These are phyloP conservation scores for Galerucella nymphaeae DNA, from an alignment of 2,888 invertebrate genomes.

Conservation along the genomic window DNA sequence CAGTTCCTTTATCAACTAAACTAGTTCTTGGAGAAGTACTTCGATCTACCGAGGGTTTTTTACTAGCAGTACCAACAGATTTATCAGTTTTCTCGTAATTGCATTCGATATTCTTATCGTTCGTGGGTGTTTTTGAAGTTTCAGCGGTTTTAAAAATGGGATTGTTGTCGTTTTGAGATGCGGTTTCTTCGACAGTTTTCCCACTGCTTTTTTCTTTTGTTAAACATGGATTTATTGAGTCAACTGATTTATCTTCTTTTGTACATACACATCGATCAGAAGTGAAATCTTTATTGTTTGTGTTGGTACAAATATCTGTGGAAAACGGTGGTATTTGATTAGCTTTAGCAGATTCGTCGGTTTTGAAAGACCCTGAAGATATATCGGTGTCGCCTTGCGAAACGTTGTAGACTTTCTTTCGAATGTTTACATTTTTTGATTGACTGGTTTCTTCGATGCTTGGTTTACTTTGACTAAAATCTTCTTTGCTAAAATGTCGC, in stretches of 20 bases:
- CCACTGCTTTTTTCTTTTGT: slow-evolving; percentile 2
- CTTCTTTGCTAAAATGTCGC: slow-evolving; percentile 39
- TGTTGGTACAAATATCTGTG: background rate
- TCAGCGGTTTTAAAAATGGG: background rate
- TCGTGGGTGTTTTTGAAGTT: background rate
- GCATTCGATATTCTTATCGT: background rate
- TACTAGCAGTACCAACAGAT: background rate
- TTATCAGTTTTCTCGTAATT: background rate
- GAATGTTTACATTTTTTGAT: background rate
- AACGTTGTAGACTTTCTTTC: background rate
- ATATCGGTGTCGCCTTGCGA: background rate
- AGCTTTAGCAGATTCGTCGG: background rate
- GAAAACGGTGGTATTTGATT: background rate
- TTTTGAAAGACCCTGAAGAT: background rate
- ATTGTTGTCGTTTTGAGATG: background rate
- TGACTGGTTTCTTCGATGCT: background rate
- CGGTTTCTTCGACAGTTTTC: background rate
- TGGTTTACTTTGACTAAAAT: background rate
- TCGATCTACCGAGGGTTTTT: background rate
- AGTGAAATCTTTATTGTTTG: background rate
- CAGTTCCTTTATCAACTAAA: slow-evolving; percentile 9
- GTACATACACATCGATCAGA: background rate
- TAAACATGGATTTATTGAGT: background rate
- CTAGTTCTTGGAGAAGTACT: slow-evolving; percentile 1
- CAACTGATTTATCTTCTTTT: background rate